Evolutionary conservation across 2,797 vertebrate genomes (phyloP), one percentile per base, ranked within the genome.

Genomic region (Catamblyrhynchus diadema): DNA sequence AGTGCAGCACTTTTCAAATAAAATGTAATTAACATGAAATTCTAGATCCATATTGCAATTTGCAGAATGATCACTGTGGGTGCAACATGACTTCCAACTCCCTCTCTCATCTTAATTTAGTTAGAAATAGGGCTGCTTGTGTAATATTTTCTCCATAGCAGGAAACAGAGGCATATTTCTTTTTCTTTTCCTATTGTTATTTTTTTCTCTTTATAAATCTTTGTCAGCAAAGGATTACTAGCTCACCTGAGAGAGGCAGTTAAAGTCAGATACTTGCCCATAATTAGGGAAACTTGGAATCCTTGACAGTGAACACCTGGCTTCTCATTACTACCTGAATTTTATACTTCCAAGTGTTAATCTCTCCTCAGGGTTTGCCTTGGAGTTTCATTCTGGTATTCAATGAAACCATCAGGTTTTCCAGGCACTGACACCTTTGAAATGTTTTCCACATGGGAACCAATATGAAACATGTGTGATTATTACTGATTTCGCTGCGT

Each of bases 1-100:
- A 96, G 93, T 82, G 96, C 81, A 94, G 94, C 92, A 91, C 94
- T 95, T 94, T 94, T 95, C 78, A 95, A 95, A 96, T 93, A 93
- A 96, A 97, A 95, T 94, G 95, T 95, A 97, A 96, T 97, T 95
- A 96, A 95, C 90, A 85, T 44, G 90, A 95, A 95, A 96, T 93
- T 93, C 90, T 95, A 96, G 90, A 94, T 95, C 92, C 90, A 93
- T 95, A 95, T 77, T 97, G 94, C 94, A 95, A 94, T 96, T 95
- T 95, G 84, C 93, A 94, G 90, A 96, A 96, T 82, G 93, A 95
- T 95, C 95, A 95, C 86, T 97, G 94, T 91, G 94, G 92, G 92
- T 82, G 84, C 90, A 91, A 79, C 94, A 93, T 65, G 92, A 94
- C 94, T 96, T 95, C 78, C 78, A 96, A 54, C 65, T 95, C 90